These are phyloP conservation scores for Myripristis jacobus DNA, from an alignment of 2,797 vertebrate genomes.

Conservation along the genomic window DNA sequence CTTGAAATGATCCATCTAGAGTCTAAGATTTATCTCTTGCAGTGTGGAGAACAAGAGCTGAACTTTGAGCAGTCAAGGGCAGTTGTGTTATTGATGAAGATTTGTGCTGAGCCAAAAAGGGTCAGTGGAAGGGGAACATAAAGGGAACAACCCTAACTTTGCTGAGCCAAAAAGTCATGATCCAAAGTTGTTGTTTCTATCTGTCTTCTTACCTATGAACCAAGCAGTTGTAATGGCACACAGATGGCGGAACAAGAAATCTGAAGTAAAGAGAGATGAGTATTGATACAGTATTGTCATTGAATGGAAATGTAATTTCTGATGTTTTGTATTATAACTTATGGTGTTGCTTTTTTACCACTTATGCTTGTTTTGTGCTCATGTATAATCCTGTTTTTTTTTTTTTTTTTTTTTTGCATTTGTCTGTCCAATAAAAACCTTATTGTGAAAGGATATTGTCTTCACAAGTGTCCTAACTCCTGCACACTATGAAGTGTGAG, in stretches of 20 bases:
- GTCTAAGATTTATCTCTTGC: neutral
- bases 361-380: conserved; percentile 32
- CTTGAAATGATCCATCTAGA: conserved; percentile 5
- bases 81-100: conserved; percentile 32
- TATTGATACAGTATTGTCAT: conserved; percentile 11
- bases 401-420: conserved; percentile 58
- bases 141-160: conserved; percentile 25
- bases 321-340: conserved; percentile 41
- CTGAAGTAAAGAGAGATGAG: conserved; percentile 64
- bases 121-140: conserved; percentile 15
- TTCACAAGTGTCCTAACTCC: conserved; percentile 1
- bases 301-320: conserved; percentile 42
- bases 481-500: no score
- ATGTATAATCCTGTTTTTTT: conserved; percentile 46
- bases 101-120: conserved; percentile 45
- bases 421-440: conserved; percentile 61
- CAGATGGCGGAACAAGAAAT: conserved; percentile 75
- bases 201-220: conserved; percentile 16
- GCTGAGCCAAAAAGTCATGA: conserved; percentile 36
- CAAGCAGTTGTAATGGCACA: conserved; percentile 74
- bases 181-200: conserved; percentile 27
- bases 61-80: conserved; percentile 9
- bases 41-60: neutral
- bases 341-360: conserved; percentile 38
- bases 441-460: neutral